Base-by-base conservation (phyloP, 2,113 vertebrate species). In the Chauna torquata region DNA sequence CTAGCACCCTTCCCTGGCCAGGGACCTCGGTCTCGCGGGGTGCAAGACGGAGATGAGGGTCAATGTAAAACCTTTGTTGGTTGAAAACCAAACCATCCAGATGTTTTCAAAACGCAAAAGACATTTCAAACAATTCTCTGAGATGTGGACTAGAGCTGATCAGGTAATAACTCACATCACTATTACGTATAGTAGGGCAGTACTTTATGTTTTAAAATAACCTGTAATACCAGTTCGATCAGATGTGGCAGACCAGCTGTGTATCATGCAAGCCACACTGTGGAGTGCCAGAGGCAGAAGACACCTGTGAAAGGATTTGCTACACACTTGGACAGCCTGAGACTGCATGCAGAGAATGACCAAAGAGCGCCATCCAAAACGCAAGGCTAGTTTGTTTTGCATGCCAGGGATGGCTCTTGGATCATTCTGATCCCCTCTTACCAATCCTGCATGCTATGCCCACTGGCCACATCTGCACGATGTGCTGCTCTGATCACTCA, bases 301-400 rank as follows among this genome's bases (percentile, higher is more conserved):
- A 88, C 54, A 94, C 71, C 77, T 81, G 93, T 96, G 95, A 97
- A 96, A 93, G 9, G 28, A 61, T 57, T 84, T 93, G 40, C 44
- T 68, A 70, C 88, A 88, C 90, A 79, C 74, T 74, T 75, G 70
- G 57, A 91, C 81, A 94, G 82, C 44, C 90, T 88, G 42, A 82
- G 30, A 78, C 54, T 80, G 76, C 71, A 58, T 32, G 23, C 8
- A 89, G 82, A 59, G 12, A 75, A 62, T 30, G 55, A 82, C 69
- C 80, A 92, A 45, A 34, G 20, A 88, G 66, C 81, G 86, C 76
- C 85, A 87, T 47, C 22, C 25, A 64, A 54, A 93, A 82, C 69
- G 12, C n/a, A 72, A 79, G 42, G 13, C 58, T 69, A n/a, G 79
- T 92, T 95, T 91, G 65, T 89, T 94, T 75, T 96, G 50, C 82